A percentile compares a stretch with the other conserved stretches of the same genome.
Evolutionary conservation across 2,888 invertebrate genomes (phyloP).

Genomic region (Microplitis manilae): DNA sequence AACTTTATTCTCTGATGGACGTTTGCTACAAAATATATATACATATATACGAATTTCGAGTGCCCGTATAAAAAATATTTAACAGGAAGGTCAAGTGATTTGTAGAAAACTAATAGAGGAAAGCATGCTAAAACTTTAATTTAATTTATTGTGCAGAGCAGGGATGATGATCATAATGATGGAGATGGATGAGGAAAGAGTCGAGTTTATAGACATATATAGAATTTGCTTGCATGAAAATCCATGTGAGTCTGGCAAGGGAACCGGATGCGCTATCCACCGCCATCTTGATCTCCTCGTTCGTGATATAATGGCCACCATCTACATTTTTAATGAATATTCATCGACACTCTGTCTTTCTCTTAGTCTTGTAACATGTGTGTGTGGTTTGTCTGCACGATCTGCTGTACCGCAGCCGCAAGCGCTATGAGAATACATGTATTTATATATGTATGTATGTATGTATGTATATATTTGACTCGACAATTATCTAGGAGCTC

Average conservation of each 20-base stretch:
- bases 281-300: conserved; percentile 53
- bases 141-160: too few relatives aligned
- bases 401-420: conserved; percentile 3
- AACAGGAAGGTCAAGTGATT: background rate
- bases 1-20: conserved; percentile 39
- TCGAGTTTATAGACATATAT: background rate
- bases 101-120: too few relatives aligned
- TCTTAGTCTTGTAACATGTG: conserved; percentile 34
- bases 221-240: conserved; percentile 20
- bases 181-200: background rate
- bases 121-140: too few relatives aligned
- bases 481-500: conserved; percentile 46
- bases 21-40: conserved; percentile 15
- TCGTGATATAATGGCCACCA: conserved; percentile 54
- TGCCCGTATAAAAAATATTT: background rate
- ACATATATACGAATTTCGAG: background rate
- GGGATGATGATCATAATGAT: background rate
- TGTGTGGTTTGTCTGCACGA: background rate
- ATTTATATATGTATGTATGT: background rate
- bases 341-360: conserved; percentile 47
- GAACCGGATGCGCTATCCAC: conserved; percentile 51
- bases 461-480: conserved; percentile 27
- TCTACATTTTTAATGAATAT: conserved; percentile 57
- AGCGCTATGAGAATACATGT: background rate
- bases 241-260: conserved; percentile 22